phyloP scores from a whole-genome alignment of 2,113 vertebrate species.

The Stigmatopora argus region DNA sequence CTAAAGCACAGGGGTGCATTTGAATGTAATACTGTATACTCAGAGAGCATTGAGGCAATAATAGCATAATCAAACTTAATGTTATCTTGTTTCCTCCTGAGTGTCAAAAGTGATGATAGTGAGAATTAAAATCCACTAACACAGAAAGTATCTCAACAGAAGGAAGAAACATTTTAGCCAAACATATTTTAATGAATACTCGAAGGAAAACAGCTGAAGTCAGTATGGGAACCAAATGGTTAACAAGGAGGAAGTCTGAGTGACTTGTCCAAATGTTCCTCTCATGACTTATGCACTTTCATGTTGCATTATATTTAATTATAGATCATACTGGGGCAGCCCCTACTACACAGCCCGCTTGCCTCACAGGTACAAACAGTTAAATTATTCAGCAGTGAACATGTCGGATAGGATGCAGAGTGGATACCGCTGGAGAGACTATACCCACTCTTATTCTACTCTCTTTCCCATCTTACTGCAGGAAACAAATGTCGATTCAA shows the following conservation, averaged over 20 bases:
- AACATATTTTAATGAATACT: slow-evolving; percentile 25
- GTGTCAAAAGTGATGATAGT: slow-evolving; percentile 34
- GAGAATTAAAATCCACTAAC: slow-evolving; percentile 32
- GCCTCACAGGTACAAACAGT: slow-evolving; percentile 74
- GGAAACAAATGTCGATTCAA: slow-evolving; percentile 53
- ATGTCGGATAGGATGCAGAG: slow-evolving; percentile 55
- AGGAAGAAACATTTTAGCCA: slow-evolving; percentile 14
- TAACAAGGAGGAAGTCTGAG: slow-evolving; percentile 51
- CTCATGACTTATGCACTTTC: slow-evolving; percentile 76
- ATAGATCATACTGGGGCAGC: slow-evolving; percentile 69
- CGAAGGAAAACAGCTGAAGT: slow-evolving; percentile 47
- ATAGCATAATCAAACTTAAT: slow-evolving; percentile 47
- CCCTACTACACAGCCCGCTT: slow-evolving; percentile 62
- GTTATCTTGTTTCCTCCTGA: slow-evolving; percentile 41
- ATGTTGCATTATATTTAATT: slow-evolving; percentile 76
- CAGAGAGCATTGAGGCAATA: slow-evolving; percentile 35
- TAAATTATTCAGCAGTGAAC: slow-evolving; percentile 70
- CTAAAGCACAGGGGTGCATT: slow-evolving; percentile 26
- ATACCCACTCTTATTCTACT: slow-evolving; percentile 44
- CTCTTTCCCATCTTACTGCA: slow-evolving; percentile 36
- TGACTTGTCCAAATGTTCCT: slow-evolving; percentile 57
- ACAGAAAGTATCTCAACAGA: slow-evolving; percentile 14
- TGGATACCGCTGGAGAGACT: slow-evolving; percentile 52
- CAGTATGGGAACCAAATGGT: slow-evolving; percentile 41
- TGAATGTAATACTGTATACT: slow-evolving; percentile 38